Percentiles rank a stretch among this genome's conserved stretches.
Evolutionary conservation across 1,140 invertebrate species (phyloP).

Genomic region (Teleopsis dalmanni): DNA sequence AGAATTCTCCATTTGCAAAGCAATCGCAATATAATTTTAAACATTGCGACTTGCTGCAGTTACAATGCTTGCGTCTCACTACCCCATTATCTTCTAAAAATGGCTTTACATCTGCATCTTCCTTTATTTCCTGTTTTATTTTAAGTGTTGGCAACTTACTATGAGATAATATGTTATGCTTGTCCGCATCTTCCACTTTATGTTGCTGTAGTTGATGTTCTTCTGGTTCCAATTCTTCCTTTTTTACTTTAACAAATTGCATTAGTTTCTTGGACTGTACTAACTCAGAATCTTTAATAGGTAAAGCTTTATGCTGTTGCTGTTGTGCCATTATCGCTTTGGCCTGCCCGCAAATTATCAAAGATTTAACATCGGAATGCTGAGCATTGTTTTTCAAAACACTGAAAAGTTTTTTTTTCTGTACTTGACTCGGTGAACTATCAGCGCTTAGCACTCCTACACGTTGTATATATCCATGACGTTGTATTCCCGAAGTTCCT

Average conservation of each 20-base stretch:
- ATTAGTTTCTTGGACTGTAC: not conserved
- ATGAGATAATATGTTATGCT: constrained; percentile 3
- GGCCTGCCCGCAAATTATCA: constrained; percentile 1
- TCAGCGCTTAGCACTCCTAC: not conserved
- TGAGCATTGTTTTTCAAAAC: constrained; percentile 1
- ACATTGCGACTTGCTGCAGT: constrained; percentile 98
- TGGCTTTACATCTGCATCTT: not conserved
- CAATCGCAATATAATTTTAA: constrained; percentile 99
- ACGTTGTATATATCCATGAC: not conserved
- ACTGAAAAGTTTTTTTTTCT: not conserved
- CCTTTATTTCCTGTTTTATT: not conserved
- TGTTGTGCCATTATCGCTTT: not conserved
- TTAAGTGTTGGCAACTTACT: not conserved
- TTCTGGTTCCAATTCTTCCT: constrained; percentile 1
- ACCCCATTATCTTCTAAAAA: constrained; percentile 8
- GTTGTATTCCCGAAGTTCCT: not conserved
- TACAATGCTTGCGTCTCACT: constrained; percentile 57
- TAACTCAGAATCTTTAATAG: not conserved
- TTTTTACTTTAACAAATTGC: too few relatives aligned
- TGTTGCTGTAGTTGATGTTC: not conserved
- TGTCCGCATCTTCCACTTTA: not conserved
- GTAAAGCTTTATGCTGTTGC: constrained; percentile 3
- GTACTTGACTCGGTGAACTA: not conserved
- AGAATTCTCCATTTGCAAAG: constrained; percentile 99
- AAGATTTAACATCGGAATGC: constrained; percentile 1